Evolutionary conservation across 2,113 vertebrate species (phyloP).

Genomic region (Bufo bufo): DNA sequence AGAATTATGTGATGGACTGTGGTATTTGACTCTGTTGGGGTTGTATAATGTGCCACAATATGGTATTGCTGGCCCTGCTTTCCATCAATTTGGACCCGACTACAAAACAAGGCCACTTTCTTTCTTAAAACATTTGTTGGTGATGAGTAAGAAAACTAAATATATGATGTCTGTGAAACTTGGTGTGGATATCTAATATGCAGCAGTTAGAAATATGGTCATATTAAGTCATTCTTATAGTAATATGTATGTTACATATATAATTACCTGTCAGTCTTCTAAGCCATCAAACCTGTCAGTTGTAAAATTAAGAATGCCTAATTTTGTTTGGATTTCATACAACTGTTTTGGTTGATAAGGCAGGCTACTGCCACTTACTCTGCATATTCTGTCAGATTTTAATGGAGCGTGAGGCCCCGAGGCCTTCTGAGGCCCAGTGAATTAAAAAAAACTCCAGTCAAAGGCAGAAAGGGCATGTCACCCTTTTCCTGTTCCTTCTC

Average conservation of each 20-base stretch:
- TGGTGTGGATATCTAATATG: background rate
- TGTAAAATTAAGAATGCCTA: conserved; percentile 15
- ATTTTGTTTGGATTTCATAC: conserved; percentile 34
- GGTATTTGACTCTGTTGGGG: too few relatives aligned
- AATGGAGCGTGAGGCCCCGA: conserved; percentile 46
- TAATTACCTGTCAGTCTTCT: conserved; percentile 20
- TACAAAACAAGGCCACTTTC: background rate
- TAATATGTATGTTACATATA: background rate
- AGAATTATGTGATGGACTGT: too few relatives aligned
- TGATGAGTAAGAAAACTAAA: background rate
- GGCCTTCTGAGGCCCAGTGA: conserved; percentile 41
- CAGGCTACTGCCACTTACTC: conserved; percentile 23
- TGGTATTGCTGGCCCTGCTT: too few relatives aligned
- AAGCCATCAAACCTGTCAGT: conserved; percentile 28
- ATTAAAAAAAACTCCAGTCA: conserved; percentile 29
- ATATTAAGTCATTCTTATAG: background rate
- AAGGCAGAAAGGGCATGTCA: conserved; percentile 37
- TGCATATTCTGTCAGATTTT: conserved; percentile 32
- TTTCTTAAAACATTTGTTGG: background rate
- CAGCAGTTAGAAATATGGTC: too few relatives aligned
- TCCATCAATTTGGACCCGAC: too few relatives aligned
- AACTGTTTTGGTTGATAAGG: conserved; percentile 46
- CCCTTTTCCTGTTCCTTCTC: conserved; percentile 41
- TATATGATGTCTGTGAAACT: background rate
- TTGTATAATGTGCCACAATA: too few relatives aligned